A percentile compares a stretch with the other conserved stretches of the same genome.
phyloP scores from a whole-genome alignment of 2,888 invertebrate genomes.

The Lobophora halterata region DNA sequence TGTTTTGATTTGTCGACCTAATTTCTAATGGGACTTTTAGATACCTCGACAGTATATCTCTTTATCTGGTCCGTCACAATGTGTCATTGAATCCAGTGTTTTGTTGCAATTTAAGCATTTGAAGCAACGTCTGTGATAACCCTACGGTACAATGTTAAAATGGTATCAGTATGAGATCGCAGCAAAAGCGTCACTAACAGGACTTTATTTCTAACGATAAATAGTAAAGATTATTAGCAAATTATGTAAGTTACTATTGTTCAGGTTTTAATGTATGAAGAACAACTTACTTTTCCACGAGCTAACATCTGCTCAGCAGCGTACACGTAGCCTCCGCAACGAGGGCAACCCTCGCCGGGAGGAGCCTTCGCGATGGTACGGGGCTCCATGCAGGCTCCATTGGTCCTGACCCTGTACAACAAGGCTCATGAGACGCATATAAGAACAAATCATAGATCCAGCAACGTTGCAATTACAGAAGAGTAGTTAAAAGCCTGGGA shows the following conservation, averaged over 20 bases:
- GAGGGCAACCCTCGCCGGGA: constrained; percentile 92
- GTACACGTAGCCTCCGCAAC: constrained; percentile 94
- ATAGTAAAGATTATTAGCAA: too few species aligned
- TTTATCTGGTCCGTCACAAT: constrained; percentile 95
- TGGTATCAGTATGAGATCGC: constrained; percentile 17
- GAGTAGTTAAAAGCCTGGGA: constrained; percentile 74
- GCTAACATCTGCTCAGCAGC: constrained; percentile 96
- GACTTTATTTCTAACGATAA: too few species aligned
- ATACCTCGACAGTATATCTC: constrained; percentile 96
- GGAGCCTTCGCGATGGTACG: constrained; percentile 90
- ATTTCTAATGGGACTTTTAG: constrained; percentile 18
- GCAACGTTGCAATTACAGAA: constrained; percentile 70
- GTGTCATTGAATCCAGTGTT: constrained; percentile 92
- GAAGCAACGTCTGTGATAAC: constrained; percentile 94
- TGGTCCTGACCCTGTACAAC: constrained; percentile 74
- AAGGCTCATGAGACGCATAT: constrained; percentile 42
- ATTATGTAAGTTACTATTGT: neutral
- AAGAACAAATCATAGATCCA: constrained; percentile 38
- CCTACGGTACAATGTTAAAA: constrained; percentile 79
- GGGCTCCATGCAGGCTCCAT: constrained; percentile 85
- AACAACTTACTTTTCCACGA: constrained; percentile 88
- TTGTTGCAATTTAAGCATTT: constrained; percentile 92
- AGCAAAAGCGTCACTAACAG: constrained; percentile 9
- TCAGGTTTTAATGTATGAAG: neutral
- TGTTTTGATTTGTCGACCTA: too few species aligned